Evolutionary conservation across 2,797 vertebrate genomes (phyloP), one percentile per base, ranked within the genome.

Genomic region (Rhodeus uyekii): DNA sequence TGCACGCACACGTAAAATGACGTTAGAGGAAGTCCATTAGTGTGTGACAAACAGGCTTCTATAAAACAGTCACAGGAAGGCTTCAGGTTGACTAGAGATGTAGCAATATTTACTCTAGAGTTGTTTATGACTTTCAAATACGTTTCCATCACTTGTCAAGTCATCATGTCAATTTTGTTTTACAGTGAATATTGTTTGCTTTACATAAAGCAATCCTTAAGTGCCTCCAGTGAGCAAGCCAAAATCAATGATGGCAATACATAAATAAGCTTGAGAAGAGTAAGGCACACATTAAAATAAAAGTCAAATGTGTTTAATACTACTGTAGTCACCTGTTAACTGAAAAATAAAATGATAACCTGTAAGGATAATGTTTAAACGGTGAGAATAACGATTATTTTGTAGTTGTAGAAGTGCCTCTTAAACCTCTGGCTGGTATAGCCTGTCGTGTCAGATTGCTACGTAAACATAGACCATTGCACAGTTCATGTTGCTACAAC

Each of bases 1-100:
- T 18, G 38, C 73, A 67, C 76, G 87, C 61, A 19, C 34, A 8
- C 67, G 72, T 48, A 27, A 58, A 32, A 72, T 50, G 46, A 50
- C 5, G 44, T n/a, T 34, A 36, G 29, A 73, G 32, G 22, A 73
- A 53, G 46, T 53, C 19, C 39, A 64, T 74, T 58, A 58, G 34
- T 55, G 72, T 39, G 50, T 58, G 32, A 39, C 13, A 8, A 27
- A 36, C n/a, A 12, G 22, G 14, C 50, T 18, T 27, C n/a, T 18
- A 39, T 75, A 39, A 75, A 55, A 19, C 34, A 14, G 1, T 48
- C 42, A 36, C 3, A 24, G 2, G 1, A 53, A 53, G 48, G 32
- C 71, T 55, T 39, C 72, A 75, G 72, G 50, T 39, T 34, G 36
- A 39, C 38, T 75, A 18, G 34, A 75, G n/a, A 75, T 27, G 36